Evolutionary conservation across 2,113 vertebrate genomes (phyloP).

Genomic region (Lepus europaeus): DNA sequence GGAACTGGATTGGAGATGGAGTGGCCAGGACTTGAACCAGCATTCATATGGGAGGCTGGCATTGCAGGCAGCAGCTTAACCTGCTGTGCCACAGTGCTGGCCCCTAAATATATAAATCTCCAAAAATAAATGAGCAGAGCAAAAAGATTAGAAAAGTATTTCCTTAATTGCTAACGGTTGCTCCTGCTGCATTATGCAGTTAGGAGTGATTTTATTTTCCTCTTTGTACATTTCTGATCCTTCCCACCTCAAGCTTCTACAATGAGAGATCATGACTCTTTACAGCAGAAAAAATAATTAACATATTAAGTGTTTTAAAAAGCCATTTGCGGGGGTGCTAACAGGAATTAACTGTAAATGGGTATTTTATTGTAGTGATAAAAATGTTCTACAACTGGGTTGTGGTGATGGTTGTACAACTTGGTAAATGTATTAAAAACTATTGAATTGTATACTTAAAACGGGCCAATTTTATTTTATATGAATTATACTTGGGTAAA

Average conservation of each 20-base stretch:
- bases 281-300: constrained; percentile 34
- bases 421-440: constrained; percentile 14
- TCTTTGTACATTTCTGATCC: not conserved
- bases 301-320: constrained; percentile 49
- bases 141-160: constrained; percentile 10
- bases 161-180: not conserved
- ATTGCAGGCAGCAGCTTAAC: too few species aligned
- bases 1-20: too few species aligned
- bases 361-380: not conserved
- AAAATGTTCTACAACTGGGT: constrained; percentile 56
- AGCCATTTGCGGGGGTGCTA: not conserved
- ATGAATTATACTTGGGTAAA: not conserved
- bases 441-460: not conserved
- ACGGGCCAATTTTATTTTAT: not conserved
- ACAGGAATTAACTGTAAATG: not conserved
- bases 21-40: too few species aligned
- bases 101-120: not conserved
- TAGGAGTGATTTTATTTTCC: constrained; percentile 39
- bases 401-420: constrained; percentile 8
- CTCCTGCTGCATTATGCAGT: not conserved
- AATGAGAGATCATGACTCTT: constrained; percentile 36
- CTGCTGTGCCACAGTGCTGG: too few species aligned
- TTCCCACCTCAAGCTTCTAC: not conserved
- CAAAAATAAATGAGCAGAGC: constrained; percentile 15
- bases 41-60: too few species aligned